phyloP scores from a whole-genome alignment of 1,140 invertebrate genomes.

The Ruditapes philippinarum region DNA sequence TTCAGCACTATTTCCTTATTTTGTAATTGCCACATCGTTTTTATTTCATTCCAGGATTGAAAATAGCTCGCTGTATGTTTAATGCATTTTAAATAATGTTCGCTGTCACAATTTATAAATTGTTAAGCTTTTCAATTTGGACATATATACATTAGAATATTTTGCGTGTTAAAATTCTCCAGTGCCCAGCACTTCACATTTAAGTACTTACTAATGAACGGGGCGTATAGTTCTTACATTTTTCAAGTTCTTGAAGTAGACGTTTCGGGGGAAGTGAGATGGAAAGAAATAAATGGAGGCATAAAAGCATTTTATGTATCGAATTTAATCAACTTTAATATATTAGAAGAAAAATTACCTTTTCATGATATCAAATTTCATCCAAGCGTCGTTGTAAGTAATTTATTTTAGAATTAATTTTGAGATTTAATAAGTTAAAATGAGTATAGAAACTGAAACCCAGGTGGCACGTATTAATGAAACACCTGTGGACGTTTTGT shows the following conservation, averaged over 20 bases:
- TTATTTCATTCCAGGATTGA: too few relatives aligned
- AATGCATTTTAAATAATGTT: too few relatives aligned
- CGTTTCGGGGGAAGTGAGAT: background rate
- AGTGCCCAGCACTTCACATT: background rate
- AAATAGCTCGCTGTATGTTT: too few relatives aligned
- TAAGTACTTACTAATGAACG: background rate
- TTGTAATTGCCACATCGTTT: too few relatives aligned
- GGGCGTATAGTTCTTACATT: background rate
- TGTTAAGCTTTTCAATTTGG: too few relatives aligned
- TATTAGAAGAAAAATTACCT: slow-evolving; percentile 20
- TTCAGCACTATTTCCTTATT: too few relatives aligned
- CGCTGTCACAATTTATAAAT: too few relatives aligned
- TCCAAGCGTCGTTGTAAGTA: slow-evolving; percentile 31
- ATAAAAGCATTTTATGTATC: slow-evolving; percentile 14
- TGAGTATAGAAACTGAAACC: background rate
- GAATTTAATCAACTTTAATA: slow-evolving; percentile 45
- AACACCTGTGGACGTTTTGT: slow-evolving; percentile 32
- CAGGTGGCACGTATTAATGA: slow-evolving; percentile 38
- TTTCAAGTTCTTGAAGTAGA: background rate
- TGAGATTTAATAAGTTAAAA: slow-evolving; percentile 52
- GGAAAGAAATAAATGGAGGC: background rate
- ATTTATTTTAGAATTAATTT: slow-evolving; percentile 50
- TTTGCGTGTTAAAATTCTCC: too few relatives aligned
- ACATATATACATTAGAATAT: too few relatives aligned
- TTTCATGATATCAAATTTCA: slow-evolving; percentile 35